A percentile compares a stretch with the other conserved stretches of the same genome.
Conservation (phyloP, 2,113 vertebrate species). For the Coptodon bakossiorum region DNA sequence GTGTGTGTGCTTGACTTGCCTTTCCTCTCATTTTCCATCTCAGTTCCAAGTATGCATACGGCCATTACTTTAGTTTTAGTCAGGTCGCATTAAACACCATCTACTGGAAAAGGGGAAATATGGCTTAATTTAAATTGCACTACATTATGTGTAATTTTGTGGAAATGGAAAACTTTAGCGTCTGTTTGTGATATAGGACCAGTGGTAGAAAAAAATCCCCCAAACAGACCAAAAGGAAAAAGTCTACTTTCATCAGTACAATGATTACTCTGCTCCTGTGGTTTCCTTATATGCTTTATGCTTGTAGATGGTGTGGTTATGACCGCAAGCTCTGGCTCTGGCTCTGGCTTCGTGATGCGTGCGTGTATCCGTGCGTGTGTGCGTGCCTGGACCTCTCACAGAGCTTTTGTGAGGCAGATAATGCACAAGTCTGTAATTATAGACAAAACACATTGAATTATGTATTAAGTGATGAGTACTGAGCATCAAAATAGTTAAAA, state of each 20-base stretch:
- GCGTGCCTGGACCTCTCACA: not conserved
- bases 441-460: constrained; percentile 54
- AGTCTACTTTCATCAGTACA: constrained; percentile 41
- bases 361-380: not conserved
- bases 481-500: constrained; percentile 25
- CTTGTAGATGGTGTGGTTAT: constrained; percentile 51
- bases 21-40: not conserved
- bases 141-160: constrained; percentile 61
- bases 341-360: not conserved
- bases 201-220: not conserved
- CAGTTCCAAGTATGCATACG: not conserved
- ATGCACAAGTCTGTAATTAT: constrained; percentile 45
- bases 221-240: constrained; percentile 16
- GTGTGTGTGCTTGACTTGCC: not conserved
- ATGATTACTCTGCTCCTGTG: constrained; percentile 44
- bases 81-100: constrained; percentile 19
- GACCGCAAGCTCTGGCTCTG: constrained; percentile 49
- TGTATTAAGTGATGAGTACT: constrained; percentile 18
- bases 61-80: constrained; percentile 6
- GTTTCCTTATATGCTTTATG: constrained; percentile 48
- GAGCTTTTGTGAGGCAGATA: constrained; percentile 28
- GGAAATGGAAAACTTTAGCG: constrained; percentile 45
- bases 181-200: constrained; percentile 45
- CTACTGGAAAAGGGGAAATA: constrained; percentile 27
- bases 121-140: constrained; percentile 34